phyloP scores from a whole-genome alignment of 2,888 invertebrate species.

The Penaeus monodon region DNA sequence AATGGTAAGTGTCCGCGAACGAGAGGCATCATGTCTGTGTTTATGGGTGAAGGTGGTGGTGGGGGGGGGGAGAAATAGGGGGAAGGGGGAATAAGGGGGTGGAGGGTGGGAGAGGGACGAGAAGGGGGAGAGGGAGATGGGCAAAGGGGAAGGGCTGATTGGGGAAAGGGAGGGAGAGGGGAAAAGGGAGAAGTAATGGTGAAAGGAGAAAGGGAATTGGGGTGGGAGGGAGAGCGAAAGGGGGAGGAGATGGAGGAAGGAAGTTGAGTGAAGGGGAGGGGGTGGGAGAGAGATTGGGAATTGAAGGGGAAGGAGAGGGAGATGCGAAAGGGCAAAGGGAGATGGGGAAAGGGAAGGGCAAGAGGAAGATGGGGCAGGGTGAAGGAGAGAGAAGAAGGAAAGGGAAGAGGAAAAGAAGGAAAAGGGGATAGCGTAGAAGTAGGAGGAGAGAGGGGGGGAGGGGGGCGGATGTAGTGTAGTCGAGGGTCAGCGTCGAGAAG shows the following conservation, averaged over 20 bases:
- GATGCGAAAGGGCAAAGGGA: too few relatives aligned
- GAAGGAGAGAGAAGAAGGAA: neutral
- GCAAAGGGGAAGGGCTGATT: too few relatives aligned
- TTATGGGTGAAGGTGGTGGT: neutral
- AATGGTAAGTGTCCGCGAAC: constrained; percentile 36
- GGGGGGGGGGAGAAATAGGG: neutral
- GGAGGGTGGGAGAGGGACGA: too few relatives aligned
- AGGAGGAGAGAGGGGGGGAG: neutral
- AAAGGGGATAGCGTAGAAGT: neutral
- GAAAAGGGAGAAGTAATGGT: too few relatives aligned
- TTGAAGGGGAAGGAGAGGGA: too few relatives aligned
- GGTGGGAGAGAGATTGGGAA: neutral
- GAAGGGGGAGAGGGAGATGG: too few relatives aligned
- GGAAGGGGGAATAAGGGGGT: too few relatives aligned
- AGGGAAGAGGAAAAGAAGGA: neutral
- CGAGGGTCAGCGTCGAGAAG: too few relatives aligned
- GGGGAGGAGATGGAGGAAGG: neutral
- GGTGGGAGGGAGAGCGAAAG: too few relatives aligned
- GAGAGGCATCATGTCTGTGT: neutral
- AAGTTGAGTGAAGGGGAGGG: neutral
- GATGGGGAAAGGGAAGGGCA: neutral
- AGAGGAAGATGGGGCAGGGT: too few relatives aligned
- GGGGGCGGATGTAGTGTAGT: neutral
- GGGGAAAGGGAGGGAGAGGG: too few relatives aligned
- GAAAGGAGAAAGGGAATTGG: neutral